These are phyloP conservation scores for Calephelis nemesis DNA, from an alignment of 1,140 invertebrate species.

Conservation along the genomic window DNA sequence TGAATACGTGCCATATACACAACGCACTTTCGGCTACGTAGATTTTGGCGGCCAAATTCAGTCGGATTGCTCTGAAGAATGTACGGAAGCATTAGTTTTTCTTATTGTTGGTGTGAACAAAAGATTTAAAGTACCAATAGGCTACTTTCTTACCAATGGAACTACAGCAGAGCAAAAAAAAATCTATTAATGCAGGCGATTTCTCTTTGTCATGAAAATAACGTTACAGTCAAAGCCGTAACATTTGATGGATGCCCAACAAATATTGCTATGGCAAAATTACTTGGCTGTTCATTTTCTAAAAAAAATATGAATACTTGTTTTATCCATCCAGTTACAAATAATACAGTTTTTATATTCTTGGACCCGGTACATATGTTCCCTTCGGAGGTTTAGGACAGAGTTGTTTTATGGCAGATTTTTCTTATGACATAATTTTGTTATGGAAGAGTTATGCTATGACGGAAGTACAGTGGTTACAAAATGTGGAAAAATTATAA, in stretches of 20 bases:
- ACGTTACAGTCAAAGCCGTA: not conserved
- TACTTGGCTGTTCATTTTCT: constrained; percentile 22
- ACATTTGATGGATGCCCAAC: constrained; percentile 14
- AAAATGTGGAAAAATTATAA: no score
- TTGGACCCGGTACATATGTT: constrained; percentile 22
- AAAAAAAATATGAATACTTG: constrained; percentile 19
- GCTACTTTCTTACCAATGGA: constrained; percentile 21
- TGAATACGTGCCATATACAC: not conserved
- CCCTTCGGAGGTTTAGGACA: no score
- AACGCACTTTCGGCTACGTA: not conserved
- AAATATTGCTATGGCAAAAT: constrained; percentile 20
- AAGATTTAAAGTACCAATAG: constrained; percentile 23
- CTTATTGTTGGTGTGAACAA: not conserved
- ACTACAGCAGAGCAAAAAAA: constrained; percentile 6
- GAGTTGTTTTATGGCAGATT: no score
- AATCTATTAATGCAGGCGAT: constrained; percentile 14
- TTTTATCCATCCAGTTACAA: not conserved
- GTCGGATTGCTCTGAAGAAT: not conserved
- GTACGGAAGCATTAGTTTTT: not conserved
- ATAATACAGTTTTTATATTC: not conserved
- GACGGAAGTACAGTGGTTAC: no score
- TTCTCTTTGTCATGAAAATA: not conserved
- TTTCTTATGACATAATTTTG: no score
- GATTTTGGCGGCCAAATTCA: not conserved
- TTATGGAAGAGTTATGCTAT: no score